Evolutionary conservation across 2,888 invertebrate genomes (phyloP), one percentile per base, ranked within the genome.

Genomic region (Mantis religiosa): DNA sequence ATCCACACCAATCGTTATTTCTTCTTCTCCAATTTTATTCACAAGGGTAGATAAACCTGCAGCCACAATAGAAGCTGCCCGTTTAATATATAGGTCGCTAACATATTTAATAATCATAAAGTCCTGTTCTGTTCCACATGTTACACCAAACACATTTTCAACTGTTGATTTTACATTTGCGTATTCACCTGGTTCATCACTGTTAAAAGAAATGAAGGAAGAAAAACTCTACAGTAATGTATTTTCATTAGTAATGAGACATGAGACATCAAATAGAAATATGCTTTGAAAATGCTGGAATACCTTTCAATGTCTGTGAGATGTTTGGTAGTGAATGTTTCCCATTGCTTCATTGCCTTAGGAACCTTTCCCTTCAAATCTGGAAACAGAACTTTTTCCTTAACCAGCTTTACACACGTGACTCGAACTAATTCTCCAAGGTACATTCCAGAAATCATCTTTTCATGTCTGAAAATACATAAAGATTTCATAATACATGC

Each of bases 371-470:
- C 99, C 15, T 71, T 71, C 54, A 71, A 25, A 14, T 71, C 54
- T 15, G 96, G 96, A 92, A 99, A 98, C 4, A 99, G 93, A 2
- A 98, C 94, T 1, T 97, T 97, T 91, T 95, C 95, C 91, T 95
- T 95, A 14, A 97, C 96, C 92, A 98, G 96, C 92, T 97, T 96
- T 85, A 97, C 97, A 87, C 99, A 94, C 14, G 97, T 97, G 87
- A 98, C 94, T 89, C 99, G 96, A 9, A 97, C 98, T 90, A 99
- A 93, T 93, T 99, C 99, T 25, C 99, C 99, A 97, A 99, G 96
- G 93, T 99, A 99, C 99, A 99, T 99, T 90, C 99, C 99, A 3
- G 98, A 98, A 92, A 99, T 98, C 98, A 99, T 99, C 94, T 99
- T 99, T 93, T 99, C 99, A 94, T 96, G 97, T 87, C 97, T 97